phyloP scores from a whole-genome alignment of 2,888 invertebrate species.

The Agelastica alni region DNA sequence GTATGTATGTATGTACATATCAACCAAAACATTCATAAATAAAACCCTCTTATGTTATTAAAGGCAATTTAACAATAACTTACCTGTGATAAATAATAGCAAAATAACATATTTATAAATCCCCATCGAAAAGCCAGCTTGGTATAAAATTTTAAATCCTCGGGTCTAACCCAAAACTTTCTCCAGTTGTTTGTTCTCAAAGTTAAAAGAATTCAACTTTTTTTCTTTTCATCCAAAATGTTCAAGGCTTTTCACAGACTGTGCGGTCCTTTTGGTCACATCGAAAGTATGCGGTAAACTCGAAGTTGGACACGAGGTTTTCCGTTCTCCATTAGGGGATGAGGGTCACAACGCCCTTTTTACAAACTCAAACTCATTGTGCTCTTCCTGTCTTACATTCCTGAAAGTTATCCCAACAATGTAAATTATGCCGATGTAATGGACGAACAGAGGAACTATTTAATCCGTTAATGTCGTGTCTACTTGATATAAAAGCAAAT shows the following conservation, averaged over 20 bases:
- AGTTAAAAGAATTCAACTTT: background rate
- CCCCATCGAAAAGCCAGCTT: no score
- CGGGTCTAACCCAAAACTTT: no score
- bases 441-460: background rate
- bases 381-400: constrained; percentile 8
- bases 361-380: constrained; percentile 8
- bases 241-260: background rate
- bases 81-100: no score
- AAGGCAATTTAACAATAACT: no score
- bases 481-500: background rate
- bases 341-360: constrained; percentile 2
- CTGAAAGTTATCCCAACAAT: constrained; percentile 8
- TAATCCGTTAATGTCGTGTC: constrained; percentile 1
- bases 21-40: no score
- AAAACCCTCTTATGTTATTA: no score
- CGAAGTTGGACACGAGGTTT: constrained; percentile 1
- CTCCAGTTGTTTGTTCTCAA: background rate
- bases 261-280: background rate
- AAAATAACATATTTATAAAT: no score
- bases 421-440: constrained; percentile 6
- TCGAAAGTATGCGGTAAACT: constrained; percentile 5
- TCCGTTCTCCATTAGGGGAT: constrained; percentile 1
- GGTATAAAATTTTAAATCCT: no score
- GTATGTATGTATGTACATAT: no score
- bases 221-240: background rate